Base-by-base conservation (phyloP, 2,888 invertebrate species). In the Drosophila eohydei region DNA sequence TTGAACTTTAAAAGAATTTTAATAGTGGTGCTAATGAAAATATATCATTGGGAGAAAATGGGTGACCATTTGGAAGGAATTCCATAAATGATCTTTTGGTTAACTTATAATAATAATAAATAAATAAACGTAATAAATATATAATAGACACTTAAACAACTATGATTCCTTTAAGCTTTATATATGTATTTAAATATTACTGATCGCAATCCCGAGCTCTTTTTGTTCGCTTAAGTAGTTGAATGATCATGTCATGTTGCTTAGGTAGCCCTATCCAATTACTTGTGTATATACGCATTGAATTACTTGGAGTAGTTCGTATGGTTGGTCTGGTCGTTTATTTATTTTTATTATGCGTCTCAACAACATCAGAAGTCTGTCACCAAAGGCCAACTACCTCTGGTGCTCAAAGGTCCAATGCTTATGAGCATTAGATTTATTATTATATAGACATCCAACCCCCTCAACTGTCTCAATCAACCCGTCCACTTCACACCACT, bases 321-420 rank as follows among this genome's bases (percentile, higher is more conserved):
- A 14, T 62, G 11, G 66, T 71, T 58, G 11, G 66, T 71, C 61
- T 60, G 41, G 32, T 63, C 54, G 74, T 56, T 62, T 55, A 69
- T 68, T 72, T 75, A 72, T 61, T 21, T 77, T 68, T 63, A 73
- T 76, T 77, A 51, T 77, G 78, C 69, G 68, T 61, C 73, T 62
- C 73, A 50, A 38, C 46, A 21, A 52, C 34, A 63, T 34, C 21
- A 40, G 32, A 40, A 60, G 41, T 32, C 46, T 40, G 26, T 59
- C 64, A 48, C 48, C 30, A 79, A 70, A 81, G 80, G 81, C 74
- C 81, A 80, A 79, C 71, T 79, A 80, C 80, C 80, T 80, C 80
- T 57, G 56, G 16, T 41, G 66, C 66, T 80, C 57, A 69, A 80
- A 70, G 67, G 81, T 78, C 80, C 74, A 78, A 79, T 81, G 81